Evolutionary conservation across 1,140 invertebrate genomes (phyloP).

Genomic region (Heliconius hermathena): DNA sequence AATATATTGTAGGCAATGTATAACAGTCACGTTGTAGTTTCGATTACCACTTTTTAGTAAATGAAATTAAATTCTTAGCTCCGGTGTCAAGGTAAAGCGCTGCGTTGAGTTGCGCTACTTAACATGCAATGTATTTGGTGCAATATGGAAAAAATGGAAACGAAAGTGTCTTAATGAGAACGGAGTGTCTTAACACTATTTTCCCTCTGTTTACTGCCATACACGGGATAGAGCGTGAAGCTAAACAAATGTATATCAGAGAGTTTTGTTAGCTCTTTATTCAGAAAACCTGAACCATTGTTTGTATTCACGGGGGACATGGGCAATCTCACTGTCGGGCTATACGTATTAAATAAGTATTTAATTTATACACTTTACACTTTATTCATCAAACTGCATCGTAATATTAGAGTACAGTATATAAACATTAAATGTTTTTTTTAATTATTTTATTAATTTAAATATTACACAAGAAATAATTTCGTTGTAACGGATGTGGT

Average conservation of each 20-base stretch:
- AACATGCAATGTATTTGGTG: too few relatives aligned
- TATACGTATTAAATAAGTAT: background rate
- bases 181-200: too few relatives aligned
- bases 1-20: background rate
- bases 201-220: too few relatives aligned
- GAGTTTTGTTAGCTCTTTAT: background rate
- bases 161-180: too few relatives aligned
- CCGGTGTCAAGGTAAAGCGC: too few relatives aligned
- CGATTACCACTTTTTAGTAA: too few relatives aligned
- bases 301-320: slow-evolving; percentile 30
- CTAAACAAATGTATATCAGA: too few relatives aligned
- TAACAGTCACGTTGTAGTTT: background rate
- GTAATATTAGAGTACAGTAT: background rate
- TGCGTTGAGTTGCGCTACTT: too few relatives aligned
- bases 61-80: too few relatives aligned
- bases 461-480: background rate
- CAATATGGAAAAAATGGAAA: too few relatives aligned
- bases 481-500: background rate
- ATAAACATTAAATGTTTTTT: background rate
- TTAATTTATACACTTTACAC: background rate
- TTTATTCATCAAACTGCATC: background rate
- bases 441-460: background rate
- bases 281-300: slow-evolving; percentile 20
- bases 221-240: too few relatives aligned
- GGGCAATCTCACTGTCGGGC: slow-evolving; percentile 22